Conservation (phyloP, 1,140 invertebrate species). For the Augochlora pura region DNA sequence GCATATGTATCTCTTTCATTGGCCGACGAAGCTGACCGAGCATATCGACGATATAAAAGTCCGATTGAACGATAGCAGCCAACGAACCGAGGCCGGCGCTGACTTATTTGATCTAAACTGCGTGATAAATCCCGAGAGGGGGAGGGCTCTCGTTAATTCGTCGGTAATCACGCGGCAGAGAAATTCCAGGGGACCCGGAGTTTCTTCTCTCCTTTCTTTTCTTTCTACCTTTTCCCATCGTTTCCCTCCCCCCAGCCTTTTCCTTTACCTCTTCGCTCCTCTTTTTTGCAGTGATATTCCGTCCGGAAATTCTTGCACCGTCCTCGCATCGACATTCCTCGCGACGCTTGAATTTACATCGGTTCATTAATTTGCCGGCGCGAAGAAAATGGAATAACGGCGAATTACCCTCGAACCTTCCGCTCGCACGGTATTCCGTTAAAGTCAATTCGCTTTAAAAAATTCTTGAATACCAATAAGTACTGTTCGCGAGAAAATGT, state of each 20-base stretch:
- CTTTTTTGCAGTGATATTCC: neutral
- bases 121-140: constrained; percentile 36
- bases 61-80: constrained; percentile 46
- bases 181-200: neutral
- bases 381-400: constrained; percentile 8
- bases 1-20: constrained; percentile 42
- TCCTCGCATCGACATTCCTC: neutral
- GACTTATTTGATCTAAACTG: constrained; percentile 31
- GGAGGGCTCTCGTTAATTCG: constrained; percentile 31
- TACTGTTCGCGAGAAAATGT: no score
- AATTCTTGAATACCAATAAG: neutral
- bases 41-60: constrained; percentile 57
- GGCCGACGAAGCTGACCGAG: constrained; percentile 43
- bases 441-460: neutral
- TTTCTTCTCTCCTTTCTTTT: neutral
- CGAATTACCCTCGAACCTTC: constrained; percentile 23
- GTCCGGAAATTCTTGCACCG: constrained; percentile 4
- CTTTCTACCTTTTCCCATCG: no score
- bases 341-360: constrained; percentile 22
- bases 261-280: neutral
- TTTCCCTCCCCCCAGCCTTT: no score
- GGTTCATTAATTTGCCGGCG: constrained; percentile 15
- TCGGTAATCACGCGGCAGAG: constrained; percentile 24
- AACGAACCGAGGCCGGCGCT: constrained; percentile 18
- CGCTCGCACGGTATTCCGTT: neutral